Base-by-base conservation (phyloP, 2,888 invertebrate genomes). In the Eurytoma californica region DNA sequence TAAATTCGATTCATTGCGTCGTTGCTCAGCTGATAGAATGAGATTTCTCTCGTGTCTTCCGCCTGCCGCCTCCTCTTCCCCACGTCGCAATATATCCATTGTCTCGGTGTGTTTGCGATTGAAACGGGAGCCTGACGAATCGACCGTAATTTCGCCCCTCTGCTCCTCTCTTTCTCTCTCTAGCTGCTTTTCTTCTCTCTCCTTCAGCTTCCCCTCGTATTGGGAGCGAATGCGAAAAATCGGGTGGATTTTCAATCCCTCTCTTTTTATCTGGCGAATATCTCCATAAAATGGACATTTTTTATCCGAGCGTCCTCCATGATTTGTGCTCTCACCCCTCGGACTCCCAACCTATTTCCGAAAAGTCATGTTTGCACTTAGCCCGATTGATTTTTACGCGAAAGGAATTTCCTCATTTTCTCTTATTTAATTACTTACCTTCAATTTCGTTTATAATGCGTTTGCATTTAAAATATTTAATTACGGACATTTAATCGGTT, bases 51-150 rank as follows among this genome's bases (percentile, higher is more conserved):
- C n/a, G 5, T 16, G 20, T 14, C 18, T 4, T 14, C 61, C 24
- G 5, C 61, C 4, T 13, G 58, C 60, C 24, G 39, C 39, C 39
- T 39, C 39, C 39, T 39, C 39, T 9, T 9, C 24, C 24, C 24
- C 24, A 2, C 24, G 24, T 24, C 9, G 39, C 39, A 39, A 39
- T 39, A 39, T 47, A 60, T 70, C 60, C 14, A 28, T 47, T 57
- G 70, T 60, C 58, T 58, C 24, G 13, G 28, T 60, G 14, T 51
- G 51, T 60, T 58, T 49, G 65, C 51, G 53, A 74, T 60, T 67
- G 74, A 67, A 60, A 51, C 13, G 20, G 16, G 55, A 20, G 3
- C 24, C 12, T 47, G 39, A 68, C n/a, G n/a, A 4, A 53, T 69
- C 2, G 20, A 39, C 18, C 47, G 53, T 14, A 61, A 53, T 69